Conservation (phyloP, 2,113 vertebrate genomes). For the Brienomyrus brachyistius region DNA sequence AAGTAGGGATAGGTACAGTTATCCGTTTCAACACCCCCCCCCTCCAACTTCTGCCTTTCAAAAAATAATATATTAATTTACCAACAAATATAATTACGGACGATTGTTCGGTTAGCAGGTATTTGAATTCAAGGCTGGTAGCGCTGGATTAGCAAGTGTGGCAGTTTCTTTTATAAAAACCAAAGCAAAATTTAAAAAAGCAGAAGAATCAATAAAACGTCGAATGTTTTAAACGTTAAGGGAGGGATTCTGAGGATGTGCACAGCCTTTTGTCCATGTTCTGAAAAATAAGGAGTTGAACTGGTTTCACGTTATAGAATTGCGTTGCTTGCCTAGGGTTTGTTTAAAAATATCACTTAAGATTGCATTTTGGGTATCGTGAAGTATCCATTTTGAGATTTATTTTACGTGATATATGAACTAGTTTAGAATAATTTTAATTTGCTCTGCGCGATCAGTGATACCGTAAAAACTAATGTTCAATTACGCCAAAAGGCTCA, state of each 20-base stretch:
- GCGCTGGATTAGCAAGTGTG: background rate
- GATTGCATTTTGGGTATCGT: background rate
- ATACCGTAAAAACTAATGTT: background rate
- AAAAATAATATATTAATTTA: background rate
- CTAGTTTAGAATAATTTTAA: background rate
- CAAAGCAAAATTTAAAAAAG: background rate
- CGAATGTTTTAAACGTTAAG: background rate
- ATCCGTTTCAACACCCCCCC: background rate
- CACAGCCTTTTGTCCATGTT: background rate
- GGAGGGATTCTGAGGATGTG: background rate
- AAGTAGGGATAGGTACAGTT: background rate
- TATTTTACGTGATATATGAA: background rate
- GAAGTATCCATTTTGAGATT: background rate
- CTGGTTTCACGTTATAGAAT: background rate
- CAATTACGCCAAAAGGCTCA: background rate
- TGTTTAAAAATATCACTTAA: background rate
- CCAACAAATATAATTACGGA: background rate
- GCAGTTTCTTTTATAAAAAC: background rate
- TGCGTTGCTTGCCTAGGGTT: background rate
- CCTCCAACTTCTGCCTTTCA: background rate
- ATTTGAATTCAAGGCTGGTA: background rate
- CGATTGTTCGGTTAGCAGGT: background rate
- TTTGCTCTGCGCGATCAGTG: background rate
- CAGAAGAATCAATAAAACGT: background rate
- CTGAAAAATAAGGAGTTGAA: background rate